phyloP scores from a whole-genome alignment of 1,140 invertebrate species.

The Olivierus martensii region DNA sequence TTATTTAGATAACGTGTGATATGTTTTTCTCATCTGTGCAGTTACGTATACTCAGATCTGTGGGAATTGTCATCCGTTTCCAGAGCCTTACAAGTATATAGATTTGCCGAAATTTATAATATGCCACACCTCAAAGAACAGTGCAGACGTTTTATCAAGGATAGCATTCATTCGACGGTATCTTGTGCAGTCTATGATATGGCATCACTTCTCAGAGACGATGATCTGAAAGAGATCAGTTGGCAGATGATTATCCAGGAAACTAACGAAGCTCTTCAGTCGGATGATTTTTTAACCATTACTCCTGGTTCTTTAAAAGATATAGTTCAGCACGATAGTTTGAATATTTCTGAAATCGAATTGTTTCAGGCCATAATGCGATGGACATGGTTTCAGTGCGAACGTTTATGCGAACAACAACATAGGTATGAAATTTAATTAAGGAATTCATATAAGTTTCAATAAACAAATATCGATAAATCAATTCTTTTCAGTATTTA shows the following conservation, averaged over 20 bases:
- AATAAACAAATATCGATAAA: too few relatives aligned
- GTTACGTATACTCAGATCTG: conserved; percentile 19
- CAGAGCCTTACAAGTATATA: conserved; percentile 24
- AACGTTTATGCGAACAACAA: conserved; percentile 10
- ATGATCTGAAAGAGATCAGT: conserved; percentile 18
- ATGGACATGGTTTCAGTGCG: too few relatives aligned
- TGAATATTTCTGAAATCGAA: too few relatives aligned
- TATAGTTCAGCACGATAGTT: conserved; percentile 5
- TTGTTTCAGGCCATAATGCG: too few relatives aligned
- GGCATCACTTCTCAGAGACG: neutral
- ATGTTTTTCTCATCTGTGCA: neutral
- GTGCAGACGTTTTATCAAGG: conserved; percentile 22
- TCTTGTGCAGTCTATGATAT: too few relatives aligned
- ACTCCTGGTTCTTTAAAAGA: too few relatives aligned
- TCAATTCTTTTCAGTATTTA: conserved; percentile 22
- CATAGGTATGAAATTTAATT: conserved; percentile 20
- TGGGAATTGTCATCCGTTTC: conserved; percentile 23
- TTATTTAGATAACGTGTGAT: too few relatives aligned
- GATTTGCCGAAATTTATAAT: conserved; percentile 24
- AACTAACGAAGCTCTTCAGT: too few relatives aligned
- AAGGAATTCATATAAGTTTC: too few relatives aligned
- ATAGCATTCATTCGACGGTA: conserved; percentile 17
- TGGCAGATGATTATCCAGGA: too few relatives aligned
- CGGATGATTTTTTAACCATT: too few relatives aligned
- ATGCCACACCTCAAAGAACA: conserved; percentile 23